phyloP scores from a whole-genome alignment of 1,140 invertebrate species.

The Zaprionus ornatus region DNA sequence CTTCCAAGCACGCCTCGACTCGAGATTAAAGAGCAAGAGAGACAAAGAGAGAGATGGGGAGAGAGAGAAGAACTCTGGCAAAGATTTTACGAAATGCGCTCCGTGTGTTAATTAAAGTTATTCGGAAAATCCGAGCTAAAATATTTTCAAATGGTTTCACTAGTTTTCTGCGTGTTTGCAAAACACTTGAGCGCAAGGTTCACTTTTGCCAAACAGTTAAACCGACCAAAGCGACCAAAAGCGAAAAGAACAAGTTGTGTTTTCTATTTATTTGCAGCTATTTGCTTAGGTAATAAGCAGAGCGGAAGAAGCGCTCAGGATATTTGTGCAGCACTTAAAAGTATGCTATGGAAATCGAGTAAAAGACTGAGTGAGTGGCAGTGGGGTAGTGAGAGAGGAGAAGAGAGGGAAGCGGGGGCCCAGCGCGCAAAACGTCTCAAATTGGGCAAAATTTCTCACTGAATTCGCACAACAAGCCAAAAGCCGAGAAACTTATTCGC shows the following conservation, averaged over 20 bases:
- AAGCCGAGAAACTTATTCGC: background rate
- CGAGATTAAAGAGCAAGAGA: background rate
- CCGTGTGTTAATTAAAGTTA: background rate
- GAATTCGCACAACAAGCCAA: background rate
- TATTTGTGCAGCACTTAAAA: background rate
- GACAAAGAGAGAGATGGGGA: background rate
- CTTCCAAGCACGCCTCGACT: background rate
- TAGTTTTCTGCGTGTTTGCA: background rate
- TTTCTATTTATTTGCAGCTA: background rate
- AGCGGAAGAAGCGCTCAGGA: background rate
- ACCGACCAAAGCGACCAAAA: background rate
- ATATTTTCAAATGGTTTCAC: background rate
- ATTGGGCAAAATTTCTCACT: conserved; percentile 1
- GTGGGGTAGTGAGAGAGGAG: too few species aligned
- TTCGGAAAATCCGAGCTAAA: background rate
- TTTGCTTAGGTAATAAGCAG: background rate
- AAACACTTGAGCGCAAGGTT: background rate
- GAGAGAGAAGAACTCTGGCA: background rate
- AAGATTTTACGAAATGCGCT: too few species aligned
- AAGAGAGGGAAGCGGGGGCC: background rate
- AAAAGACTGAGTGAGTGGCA: background rate
- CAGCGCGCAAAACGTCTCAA: background rate
- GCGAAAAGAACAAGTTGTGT: background rate
- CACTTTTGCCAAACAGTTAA: background rate
- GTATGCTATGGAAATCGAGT: conserved; percentile 2